Percentiles rank a stretch among this genome's conserved stretches.
These are phyloP conservation scores for Drosophila hydei DNA, from an alignment of 1,140 invertebrate species.

Conservation along the genomic window DNA sequence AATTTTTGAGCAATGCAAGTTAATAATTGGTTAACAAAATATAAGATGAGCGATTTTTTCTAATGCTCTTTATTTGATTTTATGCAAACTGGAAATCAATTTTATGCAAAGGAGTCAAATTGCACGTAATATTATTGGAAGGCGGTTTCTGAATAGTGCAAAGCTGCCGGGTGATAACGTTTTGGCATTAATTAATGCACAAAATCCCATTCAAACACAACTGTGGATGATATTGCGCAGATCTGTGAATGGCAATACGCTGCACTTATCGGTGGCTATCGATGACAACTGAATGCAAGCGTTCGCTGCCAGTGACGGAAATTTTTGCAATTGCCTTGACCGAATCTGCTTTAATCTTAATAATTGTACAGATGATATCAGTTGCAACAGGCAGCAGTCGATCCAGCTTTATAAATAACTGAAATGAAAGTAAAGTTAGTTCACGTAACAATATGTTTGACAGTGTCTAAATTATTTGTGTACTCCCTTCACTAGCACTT, in stretches of 20 bases:
- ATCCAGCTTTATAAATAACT: too few relatives aligned
- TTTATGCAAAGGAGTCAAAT: constrained; percentile 1
- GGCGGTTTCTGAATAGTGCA: constrained; percentile 1
- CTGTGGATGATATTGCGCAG: background rate
- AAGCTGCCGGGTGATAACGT: constrained; percentile 1
- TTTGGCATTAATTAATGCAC: background rate
- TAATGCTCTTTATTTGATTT: too few relatives aligned
- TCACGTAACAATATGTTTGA: background rate
- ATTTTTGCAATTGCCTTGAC: constrained; percentile 5
- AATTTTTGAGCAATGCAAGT: too few relatives aligned
- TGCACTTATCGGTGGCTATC: background rate
- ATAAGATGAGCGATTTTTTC: too few relatives aligned
- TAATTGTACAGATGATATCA: background rate
- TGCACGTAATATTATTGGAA: background rate
- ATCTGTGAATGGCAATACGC: background rate
- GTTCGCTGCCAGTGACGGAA: background rate
- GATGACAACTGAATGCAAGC: background rate
- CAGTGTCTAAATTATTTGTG: too few relatives aligned
- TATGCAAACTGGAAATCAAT: background rate
- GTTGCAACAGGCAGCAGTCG: background rate
- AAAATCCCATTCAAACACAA: background rate
- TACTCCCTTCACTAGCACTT: too few relatives aligned
- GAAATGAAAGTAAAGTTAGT: background rate
- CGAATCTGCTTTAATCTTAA: background rate
- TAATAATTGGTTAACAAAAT: too few relatives aligned